Evolutionary conservation across 2,888 invertebrate genomes (phyloP), one percentile per base, ranked within the genome.

Genomic region (Trachelus troglodyta): DNA sequence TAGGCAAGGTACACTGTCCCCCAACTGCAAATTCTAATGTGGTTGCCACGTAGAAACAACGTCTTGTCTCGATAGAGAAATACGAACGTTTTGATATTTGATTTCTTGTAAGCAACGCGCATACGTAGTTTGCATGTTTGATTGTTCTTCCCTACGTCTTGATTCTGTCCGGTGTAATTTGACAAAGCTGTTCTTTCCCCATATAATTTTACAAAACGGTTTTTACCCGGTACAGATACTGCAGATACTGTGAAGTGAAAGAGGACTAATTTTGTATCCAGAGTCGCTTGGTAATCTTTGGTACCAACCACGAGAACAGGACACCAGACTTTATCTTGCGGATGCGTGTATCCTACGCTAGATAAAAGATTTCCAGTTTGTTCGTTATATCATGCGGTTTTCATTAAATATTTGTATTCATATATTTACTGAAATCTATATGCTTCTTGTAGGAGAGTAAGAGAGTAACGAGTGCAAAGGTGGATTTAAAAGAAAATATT

Each of bases 341-440:
- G 85, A 85, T 84, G 85, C 79, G 71, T 78, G 77, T 79, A 82
- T 85, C 85, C 81, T 82, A n/a, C n/a, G 34, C 73, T 69, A 75
- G 85, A 85, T 85, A 85, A 82, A 80, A 73, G 33, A 71, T 35
- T 74, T 74, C n/a, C 34, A 33, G 33, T 30, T 69, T 9, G 69
- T 33, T 33, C 69, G 69, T 15, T 35, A 35, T 37, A 12, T 31
- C 69, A 9, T 33, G 69, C 30, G 30, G 30, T 0, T 69, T 31
- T 30, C 4, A 4, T 12, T 33, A 15, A 40, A 6, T 40, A 15
- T 4, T 40, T 15, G 37, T 15, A 4, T 1, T 37, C 37, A 40
- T 6, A 23, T 56, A 23, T 56, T 56, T 56, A 2, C 9, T 23
- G 2, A 56, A 56, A 23, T 40, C 56, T 15, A 15, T 37, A 15